Evolutionary conservation across 1,140 invertebrate species (phyloP), one percentile per base, ranked within the genome.

Genomic region (Xylocopa sonorina): DNA sequence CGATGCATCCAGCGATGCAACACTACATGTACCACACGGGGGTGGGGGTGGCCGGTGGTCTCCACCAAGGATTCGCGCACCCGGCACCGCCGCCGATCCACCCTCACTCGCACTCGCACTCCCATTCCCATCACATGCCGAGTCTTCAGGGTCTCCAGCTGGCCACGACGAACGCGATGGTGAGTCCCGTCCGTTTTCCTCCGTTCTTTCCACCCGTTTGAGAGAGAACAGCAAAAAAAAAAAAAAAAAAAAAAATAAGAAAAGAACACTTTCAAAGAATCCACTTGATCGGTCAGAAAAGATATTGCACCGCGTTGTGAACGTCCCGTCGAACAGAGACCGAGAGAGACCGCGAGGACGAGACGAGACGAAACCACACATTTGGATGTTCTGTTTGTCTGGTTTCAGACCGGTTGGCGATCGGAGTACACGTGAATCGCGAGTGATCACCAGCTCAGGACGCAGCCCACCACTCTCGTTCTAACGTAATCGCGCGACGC

Each of bases 161-260:
- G 55, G 92, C 93, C 78, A 93, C 94, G 87, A 94, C 94, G 88
- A 94, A 94, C 87, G 92, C 92, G 66, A 94, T 94, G 94, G 94
- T 94, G 81, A 93, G 93, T 91, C 57, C 83, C 93, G 93, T 91
- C 38, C 38, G 38, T 9, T 78, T 81, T 81, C 38, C 21, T 69
- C 29, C 41, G 38, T 38, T 10, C 14, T 46, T 46, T 12, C 10
- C n/a, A n/a, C n/a, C n/a, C n/a, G n/a, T n/a, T n/a, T n/a, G n/a
- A n/a, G n/a, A n/a, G n/a, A n/a, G n/a, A n/a, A n/a, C n/a, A n/a
- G n/a, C n/a, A n/a, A n/a, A n/a, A n/a, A n/a, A n/a, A n/a, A n/a
- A n/a, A n/a, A n/a, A n/a, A n/a, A n/a, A n/a, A n/a, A n/a, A n/a
- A n/a, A n/a, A n/a, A n/a, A n/a, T n/a, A n/a, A n/a, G n/a, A n/a